phyloP scores from a whole-genome alignment of 2,888 invertebrate genomes.

The Antheraea yamamai region DNA sequence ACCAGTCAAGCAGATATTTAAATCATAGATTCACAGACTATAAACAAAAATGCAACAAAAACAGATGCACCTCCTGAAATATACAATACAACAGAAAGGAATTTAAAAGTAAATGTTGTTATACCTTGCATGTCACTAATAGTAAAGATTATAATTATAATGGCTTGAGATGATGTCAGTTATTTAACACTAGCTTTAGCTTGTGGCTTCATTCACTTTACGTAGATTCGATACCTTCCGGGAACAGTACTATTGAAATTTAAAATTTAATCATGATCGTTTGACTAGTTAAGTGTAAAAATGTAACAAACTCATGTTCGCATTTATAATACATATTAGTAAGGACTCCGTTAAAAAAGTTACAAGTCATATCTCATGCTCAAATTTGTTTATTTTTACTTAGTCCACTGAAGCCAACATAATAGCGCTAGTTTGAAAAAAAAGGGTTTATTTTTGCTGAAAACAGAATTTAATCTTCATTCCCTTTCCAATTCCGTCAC shows the following conservation, averaged over 20 bases:
- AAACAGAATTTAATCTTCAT: not conserved
- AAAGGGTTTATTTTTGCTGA: not conserved
- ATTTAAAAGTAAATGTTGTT: not conserved
- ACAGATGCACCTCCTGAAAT: not conserved
- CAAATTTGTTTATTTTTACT: too few relatives aligned
- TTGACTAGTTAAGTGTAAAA: too few relatives aligned
- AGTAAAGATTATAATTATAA: not conserved
- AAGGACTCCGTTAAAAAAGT: not conserved
- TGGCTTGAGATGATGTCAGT: not conserved
- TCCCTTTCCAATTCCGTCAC: too few relatives aligned
- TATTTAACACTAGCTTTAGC: not conserved
- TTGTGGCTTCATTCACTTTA: too few relatives aligned
- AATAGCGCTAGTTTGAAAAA: too few relatives aligned
- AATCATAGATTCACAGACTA: not conserved
- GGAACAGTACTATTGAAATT: too few relatives aligned
- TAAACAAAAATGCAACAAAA: constrained; percentile 1
- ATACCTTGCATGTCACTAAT: not conserved
- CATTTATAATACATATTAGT: too few relatives aligned
- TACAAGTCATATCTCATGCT: not conserved
- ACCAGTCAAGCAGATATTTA: not conserved
- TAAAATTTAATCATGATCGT: too few relatives aligned
- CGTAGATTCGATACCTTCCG: too few relatives aligned
- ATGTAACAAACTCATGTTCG: too few relatives aligned
- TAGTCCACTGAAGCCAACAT: too few relatives aligned
- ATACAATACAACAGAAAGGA: not conserved